phyloP scores from a whole-genome alignment of 2,113 vertebrate species.

The Xerus inauris region DNA sequence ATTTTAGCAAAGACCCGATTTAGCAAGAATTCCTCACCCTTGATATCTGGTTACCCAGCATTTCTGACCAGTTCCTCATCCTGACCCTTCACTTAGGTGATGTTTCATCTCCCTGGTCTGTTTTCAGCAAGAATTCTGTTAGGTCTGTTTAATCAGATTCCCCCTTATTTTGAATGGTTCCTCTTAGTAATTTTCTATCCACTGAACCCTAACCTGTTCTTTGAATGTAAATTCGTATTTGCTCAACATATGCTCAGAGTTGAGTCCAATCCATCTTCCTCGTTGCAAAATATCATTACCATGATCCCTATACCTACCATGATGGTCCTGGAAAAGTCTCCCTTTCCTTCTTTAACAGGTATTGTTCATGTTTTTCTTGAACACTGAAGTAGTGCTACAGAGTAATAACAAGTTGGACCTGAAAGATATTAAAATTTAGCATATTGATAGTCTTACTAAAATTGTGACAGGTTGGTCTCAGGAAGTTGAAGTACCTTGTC shows the following conservation, averaged over 20 bases:
- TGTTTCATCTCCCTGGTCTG: neutral
- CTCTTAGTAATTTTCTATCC: neutral
- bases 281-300: neutral
- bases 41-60: neutral
- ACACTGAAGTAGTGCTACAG: neutral
- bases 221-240: neutral
- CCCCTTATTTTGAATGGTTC: neutral
- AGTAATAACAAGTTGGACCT: neutral
- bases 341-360: neutral
- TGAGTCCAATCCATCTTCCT: neutral
- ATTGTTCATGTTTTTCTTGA: neutral
- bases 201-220: fast-evolving
- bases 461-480: neutral
- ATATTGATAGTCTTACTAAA: neutral
- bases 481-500: neutral
- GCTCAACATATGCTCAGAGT: neutral
- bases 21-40: fast-evolving
- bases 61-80: neutral
- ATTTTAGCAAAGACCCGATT: neutral
- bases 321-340: neutral
- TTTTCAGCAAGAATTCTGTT: neutral
- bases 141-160: neutral
- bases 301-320: neutral
- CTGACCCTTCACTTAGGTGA: neutral
- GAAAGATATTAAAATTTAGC: neutral